phyloP scores from a whole-genome alignment of 1,140 invertebrate genomes.

The Rhopalosiphum padi region DNA sequence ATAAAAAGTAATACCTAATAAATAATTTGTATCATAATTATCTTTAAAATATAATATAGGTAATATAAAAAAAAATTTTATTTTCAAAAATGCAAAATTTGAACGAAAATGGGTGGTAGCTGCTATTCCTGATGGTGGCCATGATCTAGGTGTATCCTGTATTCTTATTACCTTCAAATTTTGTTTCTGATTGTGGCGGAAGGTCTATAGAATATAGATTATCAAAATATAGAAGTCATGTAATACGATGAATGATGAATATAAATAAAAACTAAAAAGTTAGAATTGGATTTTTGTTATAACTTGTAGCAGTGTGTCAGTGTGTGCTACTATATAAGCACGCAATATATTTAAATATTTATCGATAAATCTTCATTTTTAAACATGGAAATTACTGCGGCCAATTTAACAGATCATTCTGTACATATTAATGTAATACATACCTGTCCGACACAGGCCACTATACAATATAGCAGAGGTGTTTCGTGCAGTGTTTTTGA shows the following conservation, averaged over 20 bases:
- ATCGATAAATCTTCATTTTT: neutral
- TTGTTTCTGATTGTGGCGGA: neutral
- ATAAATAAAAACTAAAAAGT: no score
- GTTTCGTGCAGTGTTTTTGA: slow-evolving; percentile 9
- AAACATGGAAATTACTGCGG: neutral
- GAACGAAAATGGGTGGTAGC: no score
- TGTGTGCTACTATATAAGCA: neutral
- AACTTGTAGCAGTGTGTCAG: no score
- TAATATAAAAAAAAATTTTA: no score
- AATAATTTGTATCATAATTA: no score
- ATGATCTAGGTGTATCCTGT: no score
- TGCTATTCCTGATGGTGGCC: no score
- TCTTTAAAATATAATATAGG: no score
- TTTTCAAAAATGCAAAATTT: neutral
- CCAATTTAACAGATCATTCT: neutral
- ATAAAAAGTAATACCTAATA: no score
- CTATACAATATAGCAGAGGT: neutral
- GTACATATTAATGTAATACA: neutral
- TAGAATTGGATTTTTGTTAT: neutral
- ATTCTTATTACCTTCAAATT: neutral
- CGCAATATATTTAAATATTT: neutral
- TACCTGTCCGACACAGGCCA: neutral
- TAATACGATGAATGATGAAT: no score
- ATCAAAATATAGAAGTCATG: neutral
- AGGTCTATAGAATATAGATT: neutral